These are phyloP conservation scores for Tragelaphus oryx DNA, from an alignment of 2,797 vertebrate genomes.

Conservation along the genomic window DNA sequence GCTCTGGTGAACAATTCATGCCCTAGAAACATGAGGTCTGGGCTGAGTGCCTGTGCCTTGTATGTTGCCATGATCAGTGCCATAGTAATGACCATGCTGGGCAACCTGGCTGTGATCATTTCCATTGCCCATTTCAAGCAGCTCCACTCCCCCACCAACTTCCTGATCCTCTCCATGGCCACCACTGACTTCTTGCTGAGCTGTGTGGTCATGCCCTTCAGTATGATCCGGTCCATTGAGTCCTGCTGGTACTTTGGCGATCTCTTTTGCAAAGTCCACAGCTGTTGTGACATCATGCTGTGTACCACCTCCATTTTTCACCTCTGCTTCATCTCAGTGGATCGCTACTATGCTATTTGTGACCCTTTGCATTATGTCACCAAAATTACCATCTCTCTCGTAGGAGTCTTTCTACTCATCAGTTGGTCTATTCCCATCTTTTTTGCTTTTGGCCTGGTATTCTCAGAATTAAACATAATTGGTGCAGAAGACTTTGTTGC, in stretches of 20 bases:
- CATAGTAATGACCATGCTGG: conserved; percentile 34
- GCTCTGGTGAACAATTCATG: conserved; percentile 60
- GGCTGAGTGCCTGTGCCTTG: neutral
- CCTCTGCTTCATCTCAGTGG: conserved; percentile 70
- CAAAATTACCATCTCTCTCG: conserved; percentile 47
- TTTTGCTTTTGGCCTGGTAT: conserved; percentile 62
- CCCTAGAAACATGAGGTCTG: neutral
- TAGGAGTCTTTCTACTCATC: conserved; percentile 53
- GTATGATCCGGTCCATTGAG: conserved; percentile 68
- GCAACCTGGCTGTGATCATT: conserved; percentile 52
- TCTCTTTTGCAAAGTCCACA: conserved; percentile 65
- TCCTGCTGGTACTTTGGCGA: conserved; percentile 60
- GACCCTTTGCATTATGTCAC: conserved; percentile 62
- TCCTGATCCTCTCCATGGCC: conserved; percentile 69
- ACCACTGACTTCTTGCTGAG: conserved; percentile 64
- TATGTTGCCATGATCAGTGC: neutral
- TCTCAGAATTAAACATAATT: conserved; percentile 63
- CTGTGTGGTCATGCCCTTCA: conserved; percentile 61
- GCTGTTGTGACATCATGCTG: conserved; percentile 58
- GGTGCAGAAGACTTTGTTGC: conserved; percentile 37
- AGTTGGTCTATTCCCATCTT: conserved; percentile 54
- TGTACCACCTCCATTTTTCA: conserved; percentile 67
- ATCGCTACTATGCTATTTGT: conserved; percentile 55
- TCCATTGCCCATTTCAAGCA: conserved; percentile 70
- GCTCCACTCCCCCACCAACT: conserved; percentile 69